Conservation (phyloP, 1,140 invertebrate genomes). For the Lutraria rhynchaena region DNA sequence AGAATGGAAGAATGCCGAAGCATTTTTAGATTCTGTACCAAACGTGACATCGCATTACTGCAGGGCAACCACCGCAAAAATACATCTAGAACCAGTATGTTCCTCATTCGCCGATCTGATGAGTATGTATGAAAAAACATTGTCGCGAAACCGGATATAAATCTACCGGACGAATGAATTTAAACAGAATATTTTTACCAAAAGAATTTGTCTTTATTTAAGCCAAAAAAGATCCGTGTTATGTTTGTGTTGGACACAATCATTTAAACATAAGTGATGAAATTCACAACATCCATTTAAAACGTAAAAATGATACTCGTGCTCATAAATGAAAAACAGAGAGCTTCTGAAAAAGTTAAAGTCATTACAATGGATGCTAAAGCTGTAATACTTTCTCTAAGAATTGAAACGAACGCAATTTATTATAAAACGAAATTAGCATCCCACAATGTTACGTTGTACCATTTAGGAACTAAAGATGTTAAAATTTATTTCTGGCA, state of each 20-base stretch:
- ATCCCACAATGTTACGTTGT: conserved; percentile 45
- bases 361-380: conserved; percentile 47
- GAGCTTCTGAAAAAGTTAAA: conserved; percentile 2
- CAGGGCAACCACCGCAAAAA: background rate
- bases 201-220: conserved; percentile 33
- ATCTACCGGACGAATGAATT: background rate
- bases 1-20: background rate
- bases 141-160: background rate
- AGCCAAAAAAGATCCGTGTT: conserved; percentile 48
- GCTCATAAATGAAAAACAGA: conserved; percentile 31
- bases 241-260: conserved; percentile 33
- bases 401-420: conserved; percentile 33
- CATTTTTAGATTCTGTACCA: background rate
- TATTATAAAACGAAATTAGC: conserved; percentile 54
- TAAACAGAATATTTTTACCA: conserved; percentile 4
- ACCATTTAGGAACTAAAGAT: conserved; percentile 15
- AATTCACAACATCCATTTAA: background rate
- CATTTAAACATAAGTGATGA: conserved; percentile 17
- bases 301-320: conserved; percentile 36
- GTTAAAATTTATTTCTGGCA: conserved; percentile 31
- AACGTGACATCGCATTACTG: conserved; percentile 41
- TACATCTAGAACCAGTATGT: conserved; percentile 26
- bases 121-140: conserved; percentile 4
- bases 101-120: conserved; percentile 15
- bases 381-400: conserved; percentile 31